Evolutionary conservation across 2,888 invertebrate genomes (phyloP).

Genomic region (Sinohyriopsis cumingii): DNA sequence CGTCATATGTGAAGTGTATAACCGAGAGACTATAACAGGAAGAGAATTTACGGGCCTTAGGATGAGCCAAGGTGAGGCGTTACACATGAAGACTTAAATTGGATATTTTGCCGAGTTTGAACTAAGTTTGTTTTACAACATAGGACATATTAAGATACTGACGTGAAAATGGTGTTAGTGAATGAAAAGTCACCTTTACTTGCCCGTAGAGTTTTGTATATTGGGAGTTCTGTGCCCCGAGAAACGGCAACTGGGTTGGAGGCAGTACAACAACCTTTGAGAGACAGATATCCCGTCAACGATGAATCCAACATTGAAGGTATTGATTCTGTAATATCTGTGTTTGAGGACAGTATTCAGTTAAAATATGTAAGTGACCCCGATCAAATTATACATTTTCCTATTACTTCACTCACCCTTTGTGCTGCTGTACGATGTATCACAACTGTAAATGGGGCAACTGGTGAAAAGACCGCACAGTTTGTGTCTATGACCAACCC

Average conservation of each 20-base stretch:
- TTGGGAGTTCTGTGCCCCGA: conserved; percentile 69
- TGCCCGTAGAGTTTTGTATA: conserved; percentile 61
- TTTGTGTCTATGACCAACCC: conserved; percentile 69
- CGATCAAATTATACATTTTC: conserved; percentile 66
- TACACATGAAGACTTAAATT: too few species aligned
- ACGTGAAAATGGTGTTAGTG: too few species aligned
- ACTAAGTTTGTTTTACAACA: too few species aligned
- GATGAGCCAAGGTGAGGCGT: too few species aligned
- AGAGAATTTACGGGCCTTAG: too few species aligned
- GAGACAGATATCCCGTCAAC: conserved; percentile 60
- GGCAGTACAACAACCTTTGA: conserved; percentile 66
- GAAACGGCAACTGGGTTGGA: conserved; percentile 67
- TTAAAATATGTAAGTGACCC: conserved; percentile 85
- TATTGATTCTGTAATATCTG: conserved; percentile 88
- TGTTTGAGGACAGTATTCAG: conserved; percentile 94
- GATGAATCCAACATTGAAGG: conserved; percentile 59
- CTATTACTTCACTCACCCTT: conserved; percentile 65
- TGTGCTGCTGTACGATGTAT: conserved; percentile 70
- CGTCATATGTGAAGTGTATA: too few species aligned
- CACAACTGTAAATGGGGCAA: conserved; percentile 43
- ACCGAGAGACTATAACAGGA: too few species aligned
- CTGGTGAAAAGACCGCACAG: conserved; percentile 47
- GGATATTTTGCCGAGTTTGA: too few species aligned
- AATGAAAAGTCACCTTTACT: too few species aligned
- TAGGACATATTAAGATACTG: too few species aligned